These are phyloP conservation scores for Cavia aperea DNA, from an alignment of 2,113 vertebrate species.

Conservation along the genomic window DNA sequence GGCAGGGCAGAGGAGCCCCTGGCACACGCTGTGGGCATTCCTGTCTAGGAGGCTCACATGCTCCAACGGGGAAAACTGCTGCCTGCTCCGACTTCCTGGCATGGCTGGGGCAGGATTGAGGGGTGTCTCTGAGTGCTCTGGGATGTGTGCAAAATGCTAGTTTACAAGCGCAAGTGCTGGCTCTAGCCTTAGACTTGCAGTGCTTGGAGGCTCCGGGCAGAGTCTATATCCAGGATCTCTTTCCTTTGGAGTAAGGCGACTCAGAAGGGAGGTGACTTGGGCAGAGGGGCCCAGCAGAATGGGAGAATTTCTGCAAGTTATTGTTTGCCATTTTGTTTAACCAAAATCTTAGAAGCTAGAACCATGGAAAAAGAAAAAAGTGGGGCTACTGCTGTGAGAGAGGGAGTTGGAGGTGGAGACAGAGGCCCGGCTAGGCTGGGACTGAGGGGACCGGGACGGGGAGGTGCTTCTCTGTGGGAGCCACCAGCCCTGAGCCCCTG, in stretches of 20 bases:
- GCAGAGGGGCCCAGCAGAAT: background rate
- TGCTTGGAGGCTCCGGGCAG: background rate
- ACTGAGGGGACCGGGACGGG: background rate
- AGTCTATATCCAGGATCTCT: background rate
- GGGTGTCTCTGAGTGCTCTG: background rate
- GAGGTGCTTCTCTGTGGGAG: background rate
- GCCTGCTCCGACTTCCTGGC: background rate
- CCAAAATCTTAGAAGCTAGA: background rate
- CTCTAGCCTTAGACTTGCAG: background rate
- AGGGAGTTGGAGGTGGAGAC: background rate
- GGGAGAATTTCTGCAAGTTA: background rate
- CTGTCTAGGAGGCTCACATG: background rate
- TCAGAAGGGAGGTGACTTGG: constrained; percentile 1
- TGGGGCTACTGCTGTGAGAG: background rate
- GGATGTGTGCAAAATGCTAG: constrained; percentile 2
- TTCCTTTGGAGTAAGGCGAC: background rate
- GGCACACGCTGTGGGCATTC: background rate
- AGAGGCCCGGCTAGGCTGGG: background rate
- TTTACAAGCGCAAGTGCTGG: background rate
- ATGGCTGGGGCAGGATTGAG: background rate
- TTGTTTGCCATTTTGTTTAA: background rate
- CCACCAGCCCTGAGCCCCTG: background rate
- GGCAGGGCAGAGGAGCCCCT: background rate
- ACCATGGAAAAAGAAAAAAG: background rate
- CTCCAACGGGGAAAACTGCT: accelerated